Evolutionary conservation across 1,140 invertebrate genomes (phyloP), one percentile per base, ranked within the genome.

Genomic region (Bombus waltoni): DNA sequence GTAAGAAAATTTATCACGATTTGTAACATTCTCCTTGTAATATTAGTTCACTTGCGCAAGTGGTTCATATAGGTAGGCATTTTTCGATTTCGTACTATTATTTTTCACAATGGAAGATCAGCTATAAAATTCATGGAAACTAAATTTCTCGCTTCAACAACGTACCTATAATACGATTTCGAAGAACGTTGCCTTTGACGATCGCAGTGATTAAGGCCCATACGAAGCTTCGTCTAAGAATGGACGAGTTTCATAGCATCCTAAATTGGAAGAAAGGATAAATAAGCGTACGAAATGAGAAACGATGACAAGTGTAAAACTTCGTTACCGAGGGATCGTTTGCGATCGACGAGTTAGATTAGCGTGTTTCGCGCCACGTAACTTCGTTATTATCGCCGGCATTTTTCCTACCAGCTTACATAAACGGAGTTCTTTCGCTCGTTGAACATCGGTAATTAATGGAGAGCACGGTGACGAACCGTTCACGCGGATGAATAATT

Each of bases 401-500:
- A 75, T 78, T 83, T 83, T 83, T 70, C 74, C 65, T 15, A 0
- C 2, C 25, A 38, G 25, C 73, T 84, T 72, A 79, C 66, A 78
- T 79, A 79, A 85, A 77, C 47, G 82, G 5, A 53, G 62, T 25
- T 72, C 83, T 53, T 72, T 72, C 53, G 59, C 44, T 70, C 53
- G 38, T 15, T 11, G 32, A 53, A 74, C 83, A 80, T 85, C 83
- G 83, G 77, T 85, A 85, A 85, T 85, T 85, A 85, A 85, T 72
- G 53, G 77, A 53, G 77, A 85, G 57, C 77, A 18, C 77, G 83
- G 62, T 85, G 83, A 85, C 83, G 83, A 85, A 72, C 83, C 77
- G 77, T 80, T 85, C 83, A 72, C 65, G 83, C 53, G 76, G 53
- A 86, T 86, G 84, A 86, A 86, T 86, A 74, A 86, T 86, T 86